These are phyloP conservation scores for Gambusia holbrooki DNA, from an alignment of 2,113 vertebrate genomes.

Conservation along the genomic window DNA sequence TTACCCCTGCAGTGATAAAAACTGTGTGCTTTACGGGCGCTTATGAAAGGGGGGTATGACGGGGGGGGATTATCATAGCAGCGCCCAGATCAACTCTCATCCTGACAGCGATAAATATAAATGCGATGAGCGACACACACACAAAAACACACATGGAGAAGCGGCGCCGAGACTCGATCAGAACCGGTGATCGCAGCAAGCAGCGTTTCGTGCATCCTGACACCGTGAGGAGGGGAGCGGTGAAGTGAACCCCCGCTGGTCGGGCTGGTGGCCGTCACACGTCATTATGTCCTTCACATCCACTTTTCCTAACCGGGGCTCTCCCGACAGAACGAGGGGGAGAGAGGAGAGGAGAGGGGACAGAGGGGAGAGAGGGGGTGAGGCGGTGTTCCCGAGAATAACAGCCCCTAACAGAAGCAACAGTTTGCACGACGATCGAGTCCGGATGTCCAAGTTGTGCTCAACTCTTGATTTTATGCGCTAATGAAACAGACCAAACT, in stretches of 20 bases:
- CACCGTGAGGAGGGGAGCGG: conserved; percentile 27
- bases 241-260: conserved; percentile 32
- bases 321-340: background rate
- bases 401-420: conserved; percentile 55
- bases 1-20: conserved; percentile 38
- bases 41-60: conserved; percentile 31
- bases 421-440: conserved; percentile 71
- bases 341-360: no score
- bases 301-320: conserved; percentile 41
- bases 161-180: conserved; percentile 12
- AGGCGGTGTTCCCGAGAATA: conserved; percentile 47
- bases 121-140: conserved; percentile 23
- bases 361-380: conserved; percentile 18
- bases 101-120: conserved; percentile 33
- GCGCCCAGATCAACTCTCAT: conserved; percentile 40
- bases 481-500: background rate
- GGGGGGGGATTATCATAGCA: conserved; percentile 50
- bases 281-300: conserved; percentile 57
- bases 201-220: conserved; percentile 1
- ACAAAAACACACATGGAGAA: background rate
- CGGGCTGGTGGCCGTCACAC: conserved; percentile 46
- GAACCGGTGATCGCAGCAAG: background rate
- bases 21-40: conserved; percentile 51
- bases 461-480: conserved; percentile 32
- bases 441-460: conserved; percentile 53